Evolutionary conservation across 2,113 vertebrate species (phyloP).

Genomic region (Nematolebias whitei): DNA sequence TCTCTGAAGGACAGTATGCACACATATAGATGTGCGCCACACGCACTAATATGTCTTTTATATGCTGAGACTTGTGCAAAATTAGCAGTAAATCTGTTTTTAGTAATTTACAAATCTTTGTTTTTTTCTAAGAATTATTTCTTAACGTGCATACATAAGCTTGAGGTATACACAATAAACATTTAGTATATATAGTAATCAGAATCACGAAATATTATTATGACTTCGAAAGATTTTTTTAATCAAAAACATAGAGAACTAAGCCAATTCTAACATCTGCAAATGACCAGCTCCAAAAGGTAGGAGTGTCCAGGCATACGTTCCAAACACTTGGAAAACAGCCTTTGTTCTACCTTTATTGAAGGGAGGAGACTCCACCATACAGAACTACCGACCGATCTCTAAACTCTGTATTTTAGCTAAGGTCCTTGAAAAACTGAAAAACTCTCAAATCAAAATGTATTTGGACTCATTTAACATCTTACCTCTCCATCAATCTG

Average conservation of each 20-base stretch:
- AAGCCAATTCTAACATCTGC: background rate
- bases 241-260: too few species aligned
- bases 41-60: background rate
- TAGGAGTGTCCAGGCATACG: too few species aligned
- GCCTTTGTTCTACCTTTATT: too few species aligned
- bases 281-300: too few species aligned
- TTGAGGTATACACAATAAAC: background rate
- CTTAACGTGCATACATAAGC: background rate
- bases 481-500: too few species aligned
- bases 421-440: too few species aligned
- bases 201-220: background rate
- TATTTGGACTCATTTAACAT: too few species aligned
- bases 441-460: too few species aligned
- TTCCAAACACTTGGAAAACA: too few species aligned
- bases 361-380: too few species aligned
- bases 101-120: background rate
- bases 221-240: background rate
- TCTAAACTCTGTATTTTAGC: too few species aligned
- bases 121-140: background rate
- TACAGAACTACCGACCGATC: too few species aligned
- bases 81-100: background rate
- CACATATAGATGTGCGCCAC: conserved; percentile 2
- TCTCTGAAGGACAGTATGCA: conserved; percentile 29
- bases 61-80: background rate
- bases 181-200: background rate